Base-by-base conservation (phyloP, 1,140 invertebrate species). In the Lineus longissimus region DNA sequence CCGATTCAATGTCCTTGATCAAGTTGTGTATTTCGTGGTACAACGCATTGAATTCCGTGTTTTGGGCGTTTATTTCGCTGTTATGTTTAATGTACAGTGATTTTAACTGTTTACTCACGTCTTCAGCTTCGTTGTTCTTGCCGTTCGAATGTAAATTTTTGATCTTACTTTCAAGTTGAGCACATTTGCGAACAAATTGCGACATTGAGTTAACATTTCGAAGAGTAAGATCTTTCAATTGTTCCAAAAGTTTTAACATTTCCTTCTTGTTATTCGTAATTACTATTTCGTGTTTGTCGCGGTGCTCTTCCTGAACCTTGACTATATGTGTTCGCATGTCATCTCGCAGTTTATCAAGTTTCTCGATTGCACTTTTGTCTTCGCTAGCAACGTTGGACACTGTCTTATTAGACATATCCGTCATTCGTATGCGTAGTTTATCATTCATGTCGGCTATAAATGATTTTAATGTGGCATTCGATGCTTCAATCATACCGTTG, bases 401-500 rank as follows among this genome's bases (percentile, higher is more conserved):
- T n/a, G 47, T 51, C 25, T n/a, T 51, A 27, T 51, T n/a, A 4
- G 47, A 4, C 47, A 51, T 51, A 51, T 51, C n/a, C n/a, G 4
- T 51, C 47, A 51, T 51, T n/a, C 4, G 6, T 51, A 6, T 51
- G 6, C 47, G 47, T n/a, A 51, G 47, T 7, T 7, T n/a, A n/a
- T 51, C 47, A n/a, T 51, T 51, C 4, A 6, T 51, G 47, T 51
- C 47, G 25, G 47, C 47, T n/a, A 51, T 27, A n/a, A 51, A 51
- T n/a, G 47, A 7, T 51, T 51, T 51, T n/a, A 51, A 51, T 51
- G 6, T 51, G n/a, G 47, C 47, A 27, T 51, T 51, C n/a, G 47
- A 4, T n/a, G n/a, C n/a, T 51, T 51, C 47, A 7, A 51, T n/a
- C 47, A 27, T 51, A 51, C 6, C 6, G n/a, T 51, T 51, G 47